phyloP scores from a whole-genome alignment of 2,888 invertebrate genomes.

The Caenorhabditis auriculariae region DNA sequence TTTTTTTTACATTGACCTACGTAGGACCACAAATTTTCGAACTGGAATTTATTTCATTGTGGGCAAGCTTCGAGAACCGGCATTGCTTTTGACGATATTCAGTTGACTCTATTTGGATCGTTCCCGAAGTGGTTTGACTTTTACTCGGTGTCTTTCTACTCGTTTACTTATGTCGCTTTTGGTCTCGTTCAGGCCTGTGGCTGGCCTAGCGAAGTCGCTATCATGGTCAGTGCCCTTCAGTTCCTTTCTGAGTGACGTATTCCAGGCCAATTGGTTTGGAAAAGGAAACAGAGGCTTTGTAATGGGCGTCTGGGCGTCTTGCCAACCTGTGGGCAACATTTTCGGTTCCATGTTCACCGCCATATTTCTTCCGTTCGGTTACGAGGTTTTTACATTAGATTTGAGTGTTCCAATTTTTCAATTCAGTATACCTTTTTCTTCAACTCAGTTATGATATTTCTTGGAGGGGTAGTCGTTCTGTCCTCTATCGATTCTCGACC shows the following conservation, averaged over 20 bases:
- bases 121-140: constrained; percentile 65
- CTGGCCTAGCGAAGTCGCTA: constrained; percentile 67
- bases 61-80: too few species aligned
- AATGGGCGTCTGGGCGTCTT: constrained; percentile 68
- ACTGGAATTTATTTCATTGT: too few species aligned
- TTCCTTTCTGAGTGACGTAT: neutral
- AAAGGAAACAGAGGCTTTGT: constrained; percentile 66
- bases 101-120: constrained; percentile 67
- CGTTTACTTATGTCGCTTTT: constrained; percentile 65
- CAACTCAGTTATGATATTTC: constrained; percentile 65
- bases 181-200: constrained; percentile 68
- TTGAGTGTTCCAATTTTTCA: neutral
- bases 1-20: too few species aligned
- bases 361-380: constrained; percentile 66
- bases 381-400: constrained; percentile 65
- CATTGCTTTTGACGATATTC: too few species aligned
- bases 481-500: constrained; percentile 64
- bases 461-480: constrained; percentile 64
- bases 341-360: constrained; percentile 66
- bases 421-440: constrained; percentile 66
- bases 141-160: constrained; percentile 65
- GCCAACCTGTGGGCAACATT: constrained; percentile 69
- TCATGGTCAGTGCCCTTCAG: constrained; percentile 63
- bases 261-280: constrained; percentile 67
- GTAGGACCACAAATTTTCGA: too few species aligned